Percentiles rank a stretch among this genome's conserved stretches.
phyloP scores from a whole-genome alignment of 2,888 invertebrate species.

The Trissolcus japonicus region DNA sequence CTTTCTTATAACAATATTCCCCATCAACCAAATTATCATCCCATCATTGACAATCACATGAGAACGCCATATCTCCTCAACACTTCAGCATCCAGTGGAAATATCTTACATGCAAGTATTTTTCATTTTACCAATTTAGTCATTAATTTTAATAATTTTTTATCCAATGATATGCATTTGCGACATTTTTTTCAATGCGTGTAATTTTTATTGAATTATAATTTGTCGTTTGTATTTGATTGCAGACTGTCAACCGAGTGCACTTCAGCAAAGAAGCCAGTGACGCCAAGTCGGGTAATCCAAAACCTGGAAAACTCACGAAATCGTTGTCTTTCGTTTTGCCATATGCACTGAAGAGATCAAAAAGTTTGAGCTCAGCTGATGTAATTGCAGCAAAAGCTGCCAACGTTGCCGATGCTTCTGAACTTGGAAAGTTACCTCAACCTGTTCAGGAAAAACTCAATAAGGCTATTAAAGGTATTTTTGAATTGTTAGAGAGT shows the following conservation, averaged over 20 bases:
- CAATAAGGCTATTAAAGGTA: constrained; percentile 85
- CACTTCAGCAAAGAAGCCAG: constrained; percentile 68
- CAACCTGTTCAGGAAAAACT: constrained; percentile 85
- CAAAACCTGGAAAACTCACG: constrained; percentile 70
- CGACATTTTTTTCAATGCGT: too few relatives aligned
- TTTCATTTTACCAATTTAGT: neutral
- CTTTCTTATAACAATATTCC: constrained; percentile 59
- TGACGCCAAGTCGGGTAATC: constrained; percentile 57
- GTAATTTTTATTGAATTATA: neutral
- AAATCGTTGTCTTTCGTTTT: constrained; percentile 74
- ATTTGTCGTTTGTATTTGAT: neutral
- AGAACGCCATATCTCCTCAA: constrained; percentile 69
- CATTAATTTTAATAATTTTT: neutral
- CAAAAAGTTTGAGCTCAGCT: constrained; percentile 88
- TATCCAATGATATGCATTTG: too few relatives aligned
- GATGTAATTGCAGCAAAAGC: constrained; percentile 83
- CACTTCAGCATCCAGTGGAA: constrained; percentile 81
- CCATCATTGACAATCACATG: constrained; percentile 60
- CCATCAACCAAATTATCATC: constrained; percentile 60
- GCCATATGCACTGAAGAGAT: constrained; percentile 82
- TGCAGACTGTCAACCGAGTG: constrained; percentile 67
- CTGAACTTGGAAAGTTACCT: constrained; percentile 86
- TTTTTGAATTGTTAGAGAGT: constrained; percentile 21
- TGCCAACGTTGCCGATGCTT: constrained; percentile 78
- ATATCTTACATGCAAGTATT: constrained; percentile 79